phyloP scores from a whole-genome alignment of 2,888 invertebrate genomes.

The Holacanthella duospinosa region DNA sequence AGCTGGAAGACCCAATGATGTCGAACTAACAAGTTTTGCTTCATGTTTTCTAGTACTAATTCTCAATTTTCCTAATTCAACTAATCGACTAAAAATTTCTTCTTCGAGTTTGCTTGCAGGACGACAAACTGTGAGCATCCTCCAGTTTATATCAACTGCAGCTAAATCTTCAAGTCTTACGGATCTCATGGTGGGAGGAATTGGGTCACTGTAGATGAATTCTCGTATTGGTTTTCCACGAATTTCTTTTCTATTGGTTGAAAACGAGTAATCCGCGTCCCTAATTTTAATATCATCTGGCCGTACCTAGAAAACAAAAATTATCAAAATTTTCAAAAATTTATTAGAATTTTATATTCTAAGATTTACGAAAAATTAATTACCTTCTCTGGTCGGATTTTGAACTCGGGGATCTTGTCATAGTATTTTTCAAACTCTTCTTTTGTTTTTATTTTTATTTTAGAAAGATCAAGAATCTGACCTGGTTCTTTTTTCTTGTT shows the following conservation, averaged over 20 bases:
- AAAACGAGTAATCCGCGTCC: constrained; percentile 53
- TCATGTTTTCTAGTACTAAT: constrained; percentile 26
- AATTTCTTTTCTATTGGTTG: constrained; percentile 58
- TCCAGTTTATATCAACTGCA: constrained; percentile 79
- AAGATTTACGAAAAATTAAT: constrained; percentile 1
- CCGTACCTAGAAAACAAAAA: constrained; percentile 48
- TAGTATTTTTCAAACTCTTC: constrained; percentile 72
- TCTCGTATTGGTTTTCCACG: constrained; percentile 53
- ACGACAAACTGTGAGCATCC: constrained; percentile 77
- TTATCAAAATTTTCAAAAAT: background rate
- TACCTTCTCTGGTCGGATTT: constrained; percentile 77
- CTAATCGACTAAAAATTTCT: constrained; percentile 66
- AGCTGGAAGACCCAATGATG: constrained; percentile 19
- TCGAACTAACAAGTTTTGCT: constrained; percentile 20
- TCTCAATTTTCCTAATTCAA: constrained; percentile 32
- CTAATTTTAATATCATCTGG: constrained; percentile 65
- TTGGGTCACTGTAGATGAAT: constrained; percentile 59
- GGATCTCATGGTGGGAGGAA: constrained; percentile 68
- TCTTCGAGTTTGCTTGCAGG: constrained; percentile 75
- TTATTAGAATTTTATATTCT: background rate
- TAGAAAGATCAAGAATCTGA: constrained; percentile 67
- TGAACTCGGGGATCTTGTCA: constrained; percentile 81
- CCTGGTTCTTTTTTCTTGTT: constrained; percentile 74
- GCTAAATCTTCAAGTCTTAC: constrained; percentile 66
- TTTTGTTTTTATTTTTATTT: constrained; percentile 61